Evolutionary conservation across 1,140 invertebrate species (phyloP).

Genomic region (Cecropterus lyciades): DNA sequence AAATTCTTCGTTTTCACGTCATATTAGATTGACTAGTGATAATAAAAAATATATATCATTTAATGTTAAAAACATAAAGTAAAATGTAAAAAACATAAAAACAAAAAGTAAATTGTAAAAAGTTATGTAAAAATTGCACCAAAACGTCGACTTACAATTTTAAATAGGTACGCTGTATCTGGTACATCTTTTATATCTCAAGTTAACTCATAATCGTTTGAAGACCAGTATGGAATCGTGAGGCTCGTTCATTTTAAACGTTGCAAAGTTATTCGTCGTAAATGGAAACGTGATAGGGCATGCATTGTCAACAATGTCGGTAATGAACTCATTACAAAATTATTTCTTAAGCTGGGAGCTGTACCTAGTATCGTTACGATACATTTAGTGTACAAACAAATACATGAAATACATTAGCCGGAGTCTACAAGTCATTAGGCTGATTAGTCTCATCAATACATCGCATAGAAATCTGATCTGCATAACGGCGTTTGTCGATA

Average conservation of each 20-base stretch:
- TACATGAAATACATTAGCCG: background rate
- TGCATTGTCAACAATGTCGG: constrained; percentile 16
- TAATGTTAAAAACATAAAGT: too few relatives aligned
- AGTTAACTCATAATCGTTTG: background rate
- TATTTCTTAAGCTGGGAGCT: constrained; percentile 7
- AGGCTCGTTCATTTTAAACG: background rate
- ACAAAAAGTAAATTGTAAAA: too few relatives aligned
- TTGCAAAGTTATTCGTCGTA: constrained; percentile 14
- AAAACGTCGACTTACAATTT: too few relatives aligned
- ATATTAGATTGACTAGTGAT: too few relatives aligned
- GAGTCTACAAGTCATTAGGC: background rate
- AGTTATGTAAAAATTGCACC: too few relatives aligned
- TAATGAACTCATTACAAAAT: constrained; percentile 26
- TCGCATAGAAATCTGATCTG: too few relatives aligned
- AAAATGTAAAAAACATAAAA: too few relatives aligned
- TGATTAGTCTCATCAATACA: background rate
- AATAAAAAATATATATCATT: too few relatives aligned
- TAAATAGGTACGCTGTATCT: too few relatives aligned
- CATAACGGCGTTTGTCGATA: too few relatives aligned
- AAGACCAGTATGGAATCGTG: background rate
- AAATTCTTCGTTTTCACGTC: too few relatives aligned
- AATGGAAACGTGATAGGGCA: constrained; percentile 21
- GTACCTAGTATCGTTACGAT: background rate
- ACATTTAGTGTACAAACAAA: background rate
- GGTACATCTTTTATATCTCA: background rate